Evolutionary conservation across 2,888 invertebrate species (phyloP).

Genomic region (Shargacucullia verbasci): DNA sequence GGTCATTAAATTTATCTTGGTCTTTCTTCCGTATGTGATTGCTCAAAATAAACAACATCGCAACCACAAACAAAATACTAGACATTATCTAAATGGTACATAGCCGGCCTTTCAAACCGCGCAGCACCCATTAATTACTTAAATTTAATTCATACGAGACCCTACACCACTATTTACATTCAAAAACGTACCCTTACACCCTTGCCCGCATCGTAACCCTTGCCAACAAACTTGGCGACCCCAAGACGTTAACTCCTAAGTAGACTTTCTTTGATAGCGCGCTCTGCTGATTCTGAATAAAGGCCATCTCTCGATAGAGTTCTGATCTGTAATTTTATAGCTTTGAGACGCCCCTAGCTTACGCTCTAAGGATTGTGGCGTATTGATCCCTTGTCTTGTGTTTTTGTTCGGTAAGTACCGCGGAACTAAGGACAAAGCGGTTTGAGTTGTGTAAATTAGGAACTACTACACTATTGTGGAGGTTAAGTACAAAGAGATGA

Average conservation of each 20-base stretch:
- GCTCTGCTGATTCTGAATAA: constrained; percentile 85
- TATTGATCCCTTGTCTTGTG: constrained; percentile 77
- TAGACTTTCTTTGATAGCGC: constrained; percentile 88
- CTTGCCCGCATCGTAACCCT: constrained; percentile 86
- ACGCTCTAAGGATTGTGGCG: constrained; percentile 78
- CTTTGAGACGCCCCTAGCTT: constrained; percentile 82
- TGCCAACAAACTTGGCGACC: constrained; percentile 85
- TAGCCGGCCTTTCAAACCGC: constrained; percentile 55
- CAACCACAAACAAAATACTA: constrained; percentile 61
- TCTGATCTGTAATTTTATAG: constrained; percentile 89
- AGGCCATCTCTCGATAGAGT: constrained; percentile 87
- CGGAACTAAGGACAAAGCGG: constrained; percentile 61
- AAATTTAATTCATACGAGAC: constrained; percentile 88
- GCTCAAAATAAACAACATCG: not conserved
- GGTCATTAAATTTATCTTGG: too few relatives aligned
- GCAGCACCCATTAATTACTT: constrained; percentile 86
- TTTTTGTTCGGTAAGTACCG: constrained; percentile 74
- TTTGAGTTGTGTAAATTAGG: constrained; percentile 42
- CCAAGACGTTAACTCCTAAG: constrained; percentile 88
- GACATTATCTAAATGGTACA: constrained; percentile 70
- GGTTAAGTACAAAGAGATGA: constrained; percentile 32
- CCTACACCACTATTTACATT: constrained; percentile 87
- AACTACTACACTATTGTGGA: constrained; percentile 49
- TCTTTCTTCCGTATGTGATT: too few relatives aligned
- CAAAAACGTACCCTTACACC: constrained; percentile 82